Conservation (phyloP, 2,888 invertebrate genomes). For the Alcis repandata region DNA sequence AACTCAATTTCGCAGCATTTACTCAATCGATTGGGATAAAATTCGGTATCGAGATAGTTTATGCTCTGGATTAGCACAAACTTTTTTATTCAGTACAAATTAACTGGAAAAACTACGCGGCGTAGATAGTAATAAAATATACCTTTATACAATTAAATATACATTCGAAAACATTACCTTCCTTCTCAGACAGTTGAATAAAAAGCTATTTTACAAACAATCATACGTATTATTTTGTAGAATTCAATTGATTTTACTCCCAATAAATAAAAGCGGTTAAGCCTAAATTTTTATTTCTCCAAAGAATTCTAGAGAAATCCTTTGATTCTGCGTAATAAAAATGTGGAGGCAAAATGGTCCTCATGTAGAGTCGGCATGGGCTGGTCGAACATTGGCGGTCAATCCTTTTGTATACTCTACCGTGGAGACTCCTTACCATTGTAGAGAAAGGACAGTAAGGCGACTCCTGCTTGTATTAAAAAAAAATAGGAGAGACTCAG, state of each 20-base stretch:
- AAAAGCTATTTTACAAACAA: not conserved
- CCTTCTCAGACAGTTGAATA: too few species aligned
- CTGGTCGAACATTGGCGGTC: conserved; percentile 23
- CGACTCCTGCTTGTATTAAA: not conserved
- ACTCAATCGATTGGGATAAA: too few species aligned
- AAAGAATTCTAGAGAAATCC: not conserved
- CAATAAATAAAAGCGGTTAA: not conserved
- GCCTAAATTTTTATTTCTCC: conserved; percentile 1
- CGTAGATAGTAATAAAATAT: too few species aligned
- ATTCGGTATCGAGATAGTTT: too few species aligned
- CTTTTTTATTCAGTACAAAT: too few species aligned
- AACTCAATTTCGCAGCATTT: too few species aligned
- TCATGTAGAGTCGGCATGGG: conserved; percentile 2
- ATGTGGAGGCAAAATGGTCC: conserved; percentile 9
- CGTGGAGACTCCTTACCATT: conserved; percentile 11
- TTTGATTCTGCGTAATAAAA: conserved; percentile 1
- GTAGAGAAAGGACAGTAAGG: conserved; percentile 1
- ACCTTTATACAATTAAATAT: too few species aligned
- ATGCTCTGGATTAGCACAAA: too few species aligned
- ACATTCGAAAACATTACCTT: too few species aligned
- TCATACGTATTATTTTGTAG: not conserved
- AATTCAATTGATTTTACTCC: not conserved
- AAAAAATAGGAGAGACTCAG: too few species aligned
- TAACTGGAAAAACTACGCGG: too few species aligned
- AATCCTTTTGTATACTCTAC: conserved; percentile 31